Base-by-base conservation (phyloP, 1,140 invertebrate genomes). In the Lycorma delicatula region DNA sequence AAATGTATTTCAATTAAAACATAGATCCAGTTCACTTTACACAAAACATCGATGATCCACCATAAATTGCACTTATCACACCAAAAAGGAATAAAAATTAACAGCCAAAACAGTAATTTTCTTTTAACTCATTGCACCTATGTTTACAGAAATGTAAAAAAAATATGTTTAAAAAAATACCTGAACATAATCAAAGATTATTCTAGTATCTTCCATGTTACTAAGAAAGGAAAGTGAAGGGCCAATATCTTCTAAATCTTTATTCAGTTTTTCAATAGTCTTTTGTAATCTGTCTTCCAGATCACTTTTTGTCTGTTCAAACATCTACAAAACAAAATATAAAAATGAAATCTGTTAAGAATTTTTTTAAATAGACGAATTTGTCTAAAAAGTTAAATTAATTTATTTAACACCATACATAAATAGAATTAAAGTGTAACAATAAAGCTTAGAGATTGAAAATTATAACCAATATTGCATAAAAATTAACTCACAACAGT, bases 241-340 rank as follows among this genome's bases (percentile, higher is more conserved):
- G 23, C 53, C 74, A 66, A 92, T 76, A 62, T 85, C 83, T 60
- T 82, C 74, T 53, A 92, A 76, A 63, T 87, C 80, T 25, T 76
- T 71, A 64, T 83, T 83, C 1, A 93, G 75, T 66, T 81, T 79
- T 44, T 81, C 79, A 9, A 86, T 82, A 64, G 81, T 81, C 46
- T 76, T 75, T 54, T 83, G 75, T 31, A 93, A 66, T 58, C 79
- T 76, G 64, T 91, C 87, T 73, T 94, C 90, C 66, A 91, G 84
- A 54, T 85, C 80, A 51, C 79, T 84, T 74, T 91, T 91, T 44
- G 82, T 82, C 26, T 82, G 79, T 74, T 93, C 90, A 67, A 84
- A 84, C 60, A 86, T 20, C 59, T 62, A 20, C 3, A 50, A 51
- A 27, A 36, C 5, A 25, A 41, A 20, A 7, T 13, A 46, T 11